Evolutionary conservation across 2,888 invertebrate species (phyloP).

Genomic region (Ferdinandea cuprea): DNA sequence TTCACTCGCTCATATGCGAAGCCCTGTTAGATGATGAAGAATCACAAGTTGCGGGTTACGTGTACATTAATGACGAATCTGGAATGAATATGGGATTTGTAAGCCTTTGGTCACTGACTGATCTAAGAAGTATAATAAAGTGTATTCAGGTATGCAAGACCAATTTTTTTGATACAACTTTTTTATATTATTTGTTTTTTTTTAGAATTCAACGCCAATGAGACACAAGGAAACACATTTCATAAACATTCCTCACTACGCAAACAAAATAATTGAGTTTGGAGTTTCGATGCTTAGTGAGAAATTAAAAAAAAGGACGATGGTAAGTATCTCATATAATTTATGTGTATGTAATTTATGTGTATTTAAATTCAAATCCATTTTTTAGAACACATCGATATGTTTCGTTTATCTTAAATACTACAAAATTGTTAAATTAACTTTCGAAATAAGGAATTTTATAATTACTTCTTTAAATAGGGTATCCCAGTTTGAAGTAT

Average conservation of each 20-base stretch:
- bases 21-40: slow-evolving; percentile 92
- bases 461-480: too few relatives aligned
- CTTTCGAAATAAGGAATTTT: too few relatives aligned
- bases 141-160: slow-evolving; percentile 92
- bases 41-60: slow-evolving; percentile 92
- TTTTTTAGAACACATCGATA: too few relatives aligned
- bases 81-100: slow-evolving; percentile 93
- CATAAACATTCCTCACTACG: slow-evolving; percentile 92
- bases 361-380: too few relatives aligned
- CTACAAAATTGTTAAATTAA: too few relatives aligned
- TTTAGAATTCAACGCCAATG: slow-evolving; percentile 93
- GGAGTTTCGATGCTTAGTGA: slow-evolving; percentile 91
- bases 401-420: too few relatives aligned
- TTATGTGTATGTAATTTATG: too few relatives aligned
- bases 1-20: slow-evolving; percentile 94
- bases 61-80: slow-evolving; percentile 91
- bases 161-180: too few relatives aligned
- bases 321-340: too few relatives aligned
- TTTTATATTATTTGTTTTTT: slow-evolving; percentile 3
- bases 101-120: slow-evolving; percentile 91
- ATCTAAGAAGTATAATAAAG: slow-evolving; percentile 89
- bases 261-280: slow-evolving; percentile 92
- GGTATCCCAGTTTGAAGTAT: too few relatives aligned
- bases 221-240: slow-evolving; percentile 95
- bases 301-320: slow-evolving; percentile 91